Percentiles rank a stretch among this genome's conserved stretches.
Conservation (phyloP, 2,113 vertebrate species). For the Mesembrinibis cayennensis region DNA sequence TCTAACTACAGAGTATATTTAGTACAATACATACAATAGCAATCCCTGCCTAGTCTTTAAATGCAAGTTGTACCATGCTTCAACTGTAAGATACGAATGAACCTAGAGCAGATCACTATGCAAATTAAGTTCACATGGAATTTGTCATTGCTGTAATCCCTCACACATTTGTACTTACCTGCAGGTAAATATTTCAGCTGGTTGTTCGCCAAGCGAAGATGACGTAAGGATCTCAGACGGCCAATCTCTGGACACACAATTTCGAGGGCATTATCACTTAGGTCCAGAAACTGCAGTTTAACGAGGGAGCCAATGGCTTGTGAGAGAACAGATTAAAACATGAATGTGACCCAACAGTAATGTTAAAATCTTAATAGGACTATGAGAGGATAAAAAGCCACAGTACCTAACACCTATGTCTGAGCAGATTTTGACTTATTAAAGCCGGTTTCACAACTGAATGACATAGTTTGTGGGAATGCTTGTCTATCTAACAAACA, state of each 20-base stretch:
- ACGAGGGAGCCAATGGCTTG: conserved; percentile 90
- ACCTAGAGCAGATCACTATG: not conserved
- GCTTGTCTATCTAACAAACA: not conserved
- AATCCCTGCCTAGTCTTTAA: not conserved
- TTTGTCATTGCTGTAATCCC: not conserved
- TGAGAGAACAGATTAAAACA: conserved; percentile 56
- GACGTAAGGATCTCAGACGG: conserved; percentile 88
- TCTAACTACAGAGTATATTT: not conserved
- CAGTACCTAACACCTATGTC: not conserved
- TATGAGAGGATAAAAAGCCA: not conserved
- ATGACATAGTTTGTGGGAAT: not conserved
- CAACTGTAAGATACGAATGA: not conserved
- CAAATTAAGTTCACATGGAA: not conserved
- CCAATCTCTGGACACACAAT: conserved; percentile 93
- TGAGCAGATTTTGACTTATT: not conserved
- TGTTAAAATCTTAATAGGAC: not conserved
- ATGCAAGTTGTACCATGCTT: not conserved
- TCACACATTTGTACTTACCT: conserved; percentile 67
- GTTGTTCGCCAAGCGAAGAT: conserved; percentile 92
- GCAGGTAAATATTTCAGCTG: conserved; percentile 88
- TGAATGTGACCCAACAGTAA: not conserved
- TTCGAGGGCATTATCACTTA: conserved; percentile 94
- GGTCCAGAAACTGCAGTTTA: conserved; percentile 91
- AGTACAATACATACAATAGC: not conserved
- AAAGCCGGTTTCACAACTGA: not conserved